Conservation (phyloP, 2,797 vertebrate genomes). For the Gymnothorax reevesii region DNA sequence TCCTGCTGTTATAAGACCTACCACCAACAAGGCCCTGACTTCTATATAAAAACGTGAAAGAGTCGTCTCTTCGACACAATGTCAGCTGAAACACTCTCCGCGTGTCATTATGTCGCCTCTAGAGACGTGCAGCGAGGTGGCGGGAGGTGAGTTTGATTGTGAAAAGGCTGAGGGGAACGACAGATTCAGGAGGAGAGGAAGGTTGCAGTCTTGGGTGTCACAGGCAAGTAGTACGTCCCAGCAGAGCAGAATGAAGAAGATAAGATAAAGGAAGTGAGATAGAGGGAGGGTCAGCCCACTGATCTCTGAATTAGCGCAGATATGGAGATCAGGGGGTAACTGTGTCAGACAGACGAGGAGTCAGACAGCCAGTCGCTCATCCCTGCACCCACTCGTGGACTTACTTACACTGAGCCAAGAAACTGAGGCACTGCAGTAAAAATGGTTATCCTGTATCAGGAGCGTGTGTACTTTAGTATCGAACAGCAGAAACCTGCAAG, state of each 20-base stretch:
- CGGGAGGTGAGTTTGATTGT: slow-evolving; percentile 25
- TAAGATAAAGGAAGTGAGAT: slow-evolving; percentile 67
- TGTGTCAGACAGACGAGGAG: slow-evolving; percentile 47
- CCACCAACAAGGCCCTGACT: background rate
- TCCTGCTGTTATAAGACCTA: background rate
- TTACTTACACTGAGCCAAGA: slow-evolving; percentile 45
- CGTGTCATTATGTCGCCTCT: background rate
- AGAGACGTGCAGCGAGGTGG: background rate
- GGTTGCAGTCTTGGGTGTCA: slow-evolving; percentile 42
- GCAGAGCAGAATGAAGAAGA: slow-evolving; percentile 41
- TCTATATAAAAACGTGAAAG: background rate
- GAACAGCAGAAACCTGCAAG: too few relatives aligned
- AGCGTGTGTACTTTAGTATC: background rate
- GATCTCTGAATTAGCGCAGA: slow-evolving; percentile 76
- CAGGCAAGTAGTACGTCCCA: slow-evolving; percentile 51
- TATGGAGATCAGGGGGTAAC: slow-evolving; percentile 61
- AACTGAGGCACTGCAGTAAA: background rate
- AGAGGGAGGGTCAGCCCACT: slow-evolving; percentile 52
- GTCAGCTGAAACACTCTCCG: background rate
- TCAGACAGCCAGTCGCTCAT: slow-evolving; percentile 58
- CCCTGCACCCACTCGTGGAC: slow-evolving; percentile 71
- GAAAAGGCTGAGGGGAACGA: slow-evolving; percentile 46
- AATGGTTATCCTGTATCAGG: background rate
- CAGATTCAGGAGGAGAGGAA: slow-evolving; percentile 23
- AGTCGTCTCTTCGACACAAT: background rate